These are phyloP conservation scores for Empis stercorea DNA, from an alignment of 2,888 invertebrate species.

Conservation along the genomic window DNA sequence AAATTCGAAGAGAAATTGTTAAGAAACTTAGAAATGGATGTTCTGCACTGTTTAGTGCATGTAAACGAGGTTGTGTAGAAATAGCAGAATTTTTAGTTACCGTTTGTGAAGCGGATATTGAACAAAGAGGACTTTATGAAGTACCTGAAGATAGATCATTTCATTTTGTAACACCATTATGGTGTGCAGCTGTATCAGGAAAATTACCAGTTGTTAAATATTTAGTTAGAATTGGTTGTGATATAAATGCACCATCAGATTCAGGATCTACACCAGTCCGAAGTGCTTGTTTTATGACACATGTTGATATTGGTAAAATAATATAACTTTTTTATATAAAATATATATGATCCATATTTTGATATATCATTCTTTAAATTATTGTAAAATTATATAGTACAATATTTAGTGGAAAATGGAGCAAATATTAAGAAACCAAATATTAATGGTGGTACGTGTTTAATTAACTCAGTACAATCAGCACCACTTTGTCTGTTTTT, in stretches of 20 bases:
- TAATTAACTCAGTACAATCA: slow-evolving; percentile 87
- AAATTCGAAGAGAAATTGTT: slow-evolving; percentile 52
- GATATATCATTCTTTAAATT: no score
- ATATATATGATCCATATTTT: no score
- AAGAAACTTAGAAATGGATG: slow-evolving; percentile 59
- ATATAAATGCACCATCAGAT: slow-evolving; percentile 77
- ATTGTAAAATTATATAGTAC: slow-evolving; percentile 40
- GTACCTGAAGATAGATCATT: slow-evolving; percentile 61
- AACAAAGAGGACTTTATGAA: slow-evolving; percentile 75
- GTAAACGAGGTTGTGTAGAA: slow-evolving; percentile 66
- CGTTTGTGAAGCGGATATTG: slow-evolving; percentile 70
- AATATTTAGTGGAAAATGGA: slow-evolving; percentile 60
- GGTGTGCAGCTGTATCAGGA: slow-evolving; percentile 86
- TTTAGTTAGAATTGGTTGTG: slow-evolving; percentile 62
- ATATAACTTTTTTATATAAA: not conserved
- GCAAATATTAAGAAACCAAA: slow-evolving; percentile 77
- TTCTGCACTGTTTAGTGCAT: slow-evolving; percentile 63
- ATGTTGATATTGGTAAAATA: slow-evolving; percentile 49
- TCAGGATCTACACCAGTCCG: slow-evolving; percentile 81
- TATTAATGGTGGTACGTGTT: slow-evolving; percentile 83
- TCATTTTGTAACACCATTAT: slow-evolving; percentile 77
- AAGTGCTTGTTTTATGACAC: slow-evolving; percentile 88
- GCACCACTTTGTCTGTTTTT: slow-evolving; percentile 67
- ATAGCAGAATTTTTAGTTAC: slow-evolving; percentile 75
- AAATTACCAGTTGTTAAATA: slow-evolving; percentile 62